Evolutionary conservation across 2,888 invertebrate genomes (phyloP).

Genomic region (Folsomia manolachei): DNA sequence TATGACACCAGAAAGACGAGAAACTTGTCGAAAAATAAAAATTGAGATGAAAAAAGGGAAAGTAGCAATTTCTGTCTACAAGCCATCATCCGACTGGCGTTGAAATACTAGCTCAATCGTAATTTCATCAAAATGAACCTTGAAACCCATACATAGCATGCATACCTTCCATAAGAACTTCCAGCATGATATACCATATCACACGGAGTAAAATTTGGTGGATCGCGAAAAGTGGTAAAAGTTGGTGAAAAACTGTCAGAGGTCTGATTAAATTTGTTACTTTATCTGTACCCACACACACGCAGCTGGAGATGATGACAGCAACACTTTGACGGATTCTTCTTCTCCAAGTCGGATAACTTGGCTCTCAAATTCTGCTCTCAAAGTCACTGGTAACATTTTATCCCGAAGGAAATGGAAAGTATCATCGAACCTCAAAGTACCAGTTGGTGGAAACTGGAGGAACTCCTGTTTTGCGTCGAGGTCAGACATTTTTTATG

Average conservation of each 20-base stretch:
- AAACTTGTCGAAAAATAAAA: too few relatives aligned
- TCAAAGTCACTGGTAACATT: constrained; percentile 57
- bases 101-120: too few relatives aligned
- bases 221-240: neutral
- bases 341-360: too few relatives aligned
- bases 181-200: too few relatives aligned
- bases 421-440: constrained; percentile 66
- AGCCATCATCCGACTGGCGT: too few relatives aligned
- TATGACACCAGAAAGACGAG: too few relatives aligned
- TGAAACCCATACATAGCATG: too few relatives aligned
- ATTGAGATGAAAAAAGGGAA: too few relatives aligned
- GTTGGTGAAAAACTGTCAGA: constrained; percentile 3
- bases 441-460: constrained; percentile 68
- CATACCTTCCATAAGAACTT: too few relatives aligned
- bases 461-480: constrained; percentile 65
- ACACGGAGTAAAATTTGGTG: neutral
- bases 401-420: constrained; percentile 68
- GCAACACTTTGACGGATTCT: neutral
- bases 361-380: constrained; percentile 26
- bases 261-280: constrained; percentile 11
- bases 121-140: too few relatives aligned
- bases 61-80: too few relatives aligned
- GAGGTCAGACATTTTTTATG: constrained; percentile 70
- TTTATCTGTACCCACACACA: neutral
- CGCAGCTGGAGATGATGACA: constrained; percentile 4